Evolutionary conservation across 2,797 vertebrate genomes (phyloP).

Genomic region (Pangasius mekongensis): DNA sequence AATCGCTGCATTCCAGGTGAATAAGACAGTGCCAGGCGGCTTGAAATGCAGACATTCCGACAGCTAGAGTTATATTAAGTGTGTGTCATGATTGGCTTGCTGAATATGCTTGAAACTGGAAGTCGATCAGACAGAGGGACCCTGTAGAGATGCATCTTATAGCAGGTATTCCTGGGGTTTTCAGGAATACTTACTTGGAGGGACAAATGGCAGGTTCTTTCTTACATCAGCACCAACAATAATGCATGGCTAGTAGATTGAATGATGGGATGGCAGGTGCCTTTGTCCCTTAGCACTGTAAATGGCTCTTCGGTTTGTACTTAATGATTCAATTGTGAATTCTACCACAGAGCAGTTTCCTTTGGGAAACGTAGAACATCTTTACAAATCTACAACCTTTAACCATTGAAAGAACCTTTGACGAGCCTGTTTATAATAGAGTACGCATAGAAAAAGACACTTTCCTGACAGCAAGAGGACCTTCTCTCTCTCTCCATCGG

Average conservation of each 20-base stretch:
- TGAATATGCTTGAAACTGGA: conserved; percentile 3
- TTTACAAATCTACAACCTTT: not conserved
- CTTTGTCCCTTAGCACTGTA: not conserved
- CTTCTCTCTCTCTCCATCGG: not conserved
- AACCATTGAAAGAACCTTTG: not conserved
- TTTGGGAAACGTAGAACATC: not conserved
- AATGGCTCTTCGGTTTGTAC: not conserved
- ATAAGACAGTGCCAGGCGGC: conserved; percentile 27
- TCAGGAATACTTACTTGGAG: not conserved
- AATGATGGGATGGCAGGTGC: not conserved
- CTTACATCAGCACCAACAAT: not conserved
- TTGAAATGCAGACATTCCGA: conserved; percentile 26
- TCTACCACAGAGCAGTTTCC: not conserved
- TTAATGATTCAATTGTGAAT: not conserved
- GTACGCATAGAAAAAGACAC: not conserved
- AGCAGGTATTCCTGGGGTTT: not conserved
- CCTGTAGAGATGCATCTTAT: not conserved
- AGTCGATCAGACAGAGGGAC: not conserved
- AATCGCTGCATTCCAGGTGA: conserved; percentile 37
- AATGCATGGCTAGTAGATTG: not conserved
- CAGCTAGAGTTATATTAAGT: conserved; percentile 22
- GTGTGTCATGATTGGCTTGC: conserved; percentile 21
- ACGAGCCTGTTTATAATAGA: not conserved
- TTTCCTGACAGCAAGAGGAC: not conserved
- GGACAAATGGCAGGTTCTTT: not conserved